These are phyloP conservation scores for Mungos mungo DNA, from an alignment of 2,113 vertebrate species.

Conservation along the genomic window DNA sequence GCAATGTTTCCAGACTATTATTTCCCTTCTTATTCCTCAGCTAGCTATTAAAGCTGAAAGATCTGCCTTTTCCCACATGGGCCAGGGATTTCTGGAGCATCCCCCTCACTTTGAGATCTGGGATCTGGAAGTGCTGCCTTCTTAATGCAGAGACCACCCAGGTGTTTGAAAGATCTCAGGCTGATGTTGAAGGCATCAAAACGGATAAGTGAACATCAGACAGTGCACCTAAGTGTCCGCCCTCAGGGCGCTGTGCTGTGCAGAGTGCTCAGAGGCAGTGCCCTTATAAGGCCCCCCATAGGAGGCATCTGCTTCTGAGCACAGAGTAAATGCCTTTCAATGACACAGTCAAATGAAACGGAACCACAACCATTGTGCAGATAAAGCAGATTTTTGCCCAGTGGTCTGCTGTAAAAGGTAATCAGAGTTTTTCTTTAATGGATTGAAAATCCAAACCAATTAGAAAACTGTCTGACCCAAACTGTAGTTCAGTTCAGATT, in stretches of 20 bases:
- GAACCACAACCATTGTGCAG: constrained; percentile 16
- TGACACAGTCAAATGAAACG: neutral
- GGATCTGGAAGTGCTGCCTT: neutral
- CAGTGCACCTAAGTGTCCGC: neutral
- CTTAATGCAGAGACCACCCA: neutral
- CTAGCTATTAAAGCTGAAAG: neutral
- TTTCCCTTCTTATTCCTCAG: neutral
- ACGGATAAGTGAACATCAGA: neutral
- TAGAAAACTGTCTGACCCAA: constrained; percentile 68
- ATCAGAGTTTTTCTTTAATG: constrained; percentile 68
- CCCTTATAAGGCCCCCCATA: neutral
- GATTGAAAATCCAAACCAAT: constrained; percentile 69
- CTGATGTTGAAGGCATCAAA: neutral
- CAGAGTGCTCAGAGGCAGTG: neutral
- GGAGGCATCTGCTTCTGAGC: neutral
- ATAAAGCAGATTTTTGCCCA: constrained; percentile 62
- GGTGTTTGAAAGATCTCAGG: neutral
- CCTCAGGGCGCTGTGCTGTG: neutral
- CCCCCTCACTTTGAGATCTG: neutral
- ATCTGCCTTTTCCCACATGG: neutral
- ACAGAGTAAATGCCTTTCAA: neutral
- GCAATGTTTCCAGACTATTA: neutral
- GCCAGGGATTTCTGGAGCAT: neutral
- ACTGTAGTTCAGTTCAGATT: constrained; percentile 45
- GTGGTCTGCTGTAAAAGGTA: constrained; percentile 52